Evolutionary conservation across 1,140 invertebrate species (phyloP), one percentile per base, ranked within the genome.

Genomic region (Leptopilina boulardi): DNA sequence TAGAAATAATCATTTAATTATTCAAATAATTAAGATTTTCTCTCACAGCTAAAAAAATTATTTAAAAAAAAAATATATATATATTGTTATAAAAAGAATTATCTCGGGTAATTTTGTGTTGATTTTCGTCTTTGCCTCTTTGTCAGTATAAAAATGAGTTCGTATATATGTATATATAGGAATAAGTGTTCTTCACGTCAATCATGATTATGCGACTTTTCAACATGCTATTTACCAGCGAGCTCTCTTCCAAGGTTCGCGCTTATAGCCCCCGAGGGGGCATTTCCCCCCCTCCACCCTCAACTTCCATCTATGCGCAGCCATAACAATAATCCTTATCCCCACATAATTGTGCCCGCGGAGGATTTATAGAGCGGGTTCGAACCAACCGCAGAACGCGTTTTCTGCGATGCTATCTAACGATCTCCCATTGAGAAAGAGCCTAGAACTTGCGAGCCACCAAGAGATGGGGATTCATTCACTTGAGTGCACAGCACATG

Each of bases 241-340:
- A 74, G 76, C 84, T 83, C 80, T 83, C 76, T 77, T 77, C n/a
- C 74, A 79, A 71, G 70, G 83, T 66, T 51, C 76, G 74, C 73
- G 76, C 77, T 75, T 54, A 21, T 9, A 15, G 15, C 42, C 41
- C 74, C 51, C 72, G 75, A 70, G 76, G 78, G n/a, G n/a, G n/a
- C n/a, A n/a, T n/a, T n/a, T n/a, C 34, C 56, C 42, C 54, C 81
- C 81, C 77, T 79, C n/a, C n/a, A n/a, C n/a, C n/a, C n/a, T n/a
- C n/a, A n/a, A n/a, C n/a, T n/a, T n/a, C n/a, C 75, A 30, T 30
- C 26, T 38, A 38, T 38, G 73, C 74, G 76, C 66, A 44, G 71
- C 71, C 81, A 82, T 86, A 89, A 88, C 87, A 88, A 87, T 88
- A 89, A 88, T 89, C 86, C 85, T 87, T 82, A 87, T 86, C 83